These are phyloP conservation scores for Leuctra nigra DNA, from an alignment of 2,888 invertebrate genomes.

Conservation along the genomic window DNA sequence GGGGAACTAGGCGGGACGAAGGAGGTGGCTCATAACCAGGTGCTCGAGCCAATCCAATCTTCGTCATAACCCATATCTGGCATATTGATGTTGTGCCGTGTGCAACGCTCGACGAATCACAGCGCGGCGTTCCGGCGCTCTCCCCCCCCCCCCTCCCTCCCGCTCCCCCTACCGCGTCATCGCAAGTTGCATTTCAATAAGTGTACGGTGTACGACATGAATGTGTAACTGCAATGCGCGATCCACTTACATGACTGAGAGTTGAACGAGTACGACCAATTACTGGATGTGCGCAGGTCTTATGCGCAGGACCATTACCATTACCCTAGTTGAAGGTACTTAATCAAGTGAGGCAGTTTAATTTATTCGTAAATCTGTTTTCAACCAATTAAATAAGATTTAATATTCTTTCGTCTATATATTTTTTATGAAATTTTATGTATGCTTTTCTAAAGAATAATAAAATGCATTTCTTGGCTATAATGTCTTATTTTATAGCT, in stretches of 20 bases:
- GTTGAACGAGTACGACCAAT: slow-evolving; percentile 2
- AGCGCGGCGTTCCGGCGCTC: too few species aligned
- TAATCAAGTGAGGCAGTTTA: too few species aligned
- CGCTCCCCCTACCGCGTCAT: slow-evolving; percentile 3
- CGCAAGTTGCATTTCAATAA: slow-evolving; percentile 16
- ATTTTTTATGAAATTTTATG: neutral
- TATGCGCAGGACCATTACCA: too few species aligned
- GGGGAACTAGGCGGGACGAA: slow-evolving; percentile 11
- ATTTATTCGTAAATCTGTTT: slow-evolving; percentile 10
- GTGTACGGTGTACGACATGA: slow-evolving; percentile 12
- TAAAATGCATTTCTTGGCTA: neutral
- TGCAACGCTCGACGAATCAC: neutral
- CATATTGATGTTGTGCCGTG: slow-evolving; percentile 19
- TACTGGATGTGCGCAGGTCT: too few species aligned
- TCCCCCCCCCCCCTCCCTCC: neutral
- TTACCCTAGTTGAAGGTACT: too few species aligned
- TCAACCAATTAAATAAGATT: slow-evolving; percentile 9
- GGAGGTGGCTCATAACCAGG: slow-evolving; percentile 16
- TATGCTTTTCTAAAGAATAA: neutral
- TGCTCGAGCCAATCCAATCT: slow-evolving; percentile 9
- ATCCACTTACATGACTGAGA: slow-evolving; percentile 11
- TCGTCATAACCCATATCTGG: slow-evolving; percentile 27
- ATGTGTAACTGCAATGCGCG: slow-evolving; percentile 18
- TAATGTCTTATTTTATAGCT: too few species aligned
- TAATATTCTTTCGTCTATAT: slow-evolving; percentile 9